Conservation (phyloP, 2,113 vertebrate species). For the Pangasianodon hypophthalmus region DNA sequence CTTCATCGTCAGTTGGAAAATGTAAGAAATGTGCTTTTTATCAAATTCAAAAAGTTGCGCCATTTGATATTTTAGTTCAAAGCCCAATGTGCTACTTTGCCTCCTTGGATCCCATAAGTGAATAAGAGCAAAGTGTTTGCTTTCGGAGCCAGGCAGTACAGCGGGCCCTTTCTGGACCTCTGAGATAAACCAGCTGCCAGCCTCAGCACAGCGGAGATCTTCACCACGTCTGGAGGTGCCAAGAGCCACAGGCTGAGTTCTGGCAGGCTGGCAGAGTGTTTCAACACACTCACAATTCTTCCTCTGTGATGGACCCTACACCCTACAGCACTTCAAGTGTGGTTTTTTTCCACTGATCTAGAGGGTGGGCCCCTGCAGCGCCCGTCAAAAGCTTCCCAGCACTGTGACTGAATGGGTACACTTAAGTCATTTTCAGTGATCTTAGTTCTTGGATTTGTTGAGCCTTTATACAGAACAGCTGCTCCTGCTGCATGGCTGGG, state of each 20-base stretch:
- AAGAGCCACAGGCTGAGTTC: slow-evolving; percentile 67
- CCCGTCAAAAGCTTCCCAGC: slow-evolving; percentile 21
- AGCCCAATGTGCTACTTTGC: slow-evolving; percentile 12
- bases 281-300: slow-evolving; percentile 67
- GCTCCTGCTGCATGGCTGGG: neutral
- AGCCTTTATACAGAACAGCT: slow-evolving; percentile 17
- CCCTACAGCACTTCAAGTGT: slow-evolving; percentile 66
- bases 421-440: slow-evolving; percentile 30
- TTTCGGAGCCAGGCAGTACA: slow-evolving; percentile 37
- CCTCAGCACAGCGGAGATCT: slow-evolving; percentile 42
- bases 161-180: slow-evolving; percentile 59
- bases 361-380: slow-evolving; percentile 10
- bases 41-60: neutral
- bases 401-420: slow-evolving; percentile 30
- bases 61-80: slow-evolving; percentile 2
- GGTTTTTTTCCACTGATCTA: slow-evolving; percentile 53
- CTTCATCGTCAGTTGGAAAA: slow-evolving; percentile 8
- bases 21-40: neutral
- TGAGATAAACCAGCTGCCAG: slow-evolving; percentile 71
- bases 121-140: slow-evolving; percentile 34
- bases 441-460: slow-evolving; percentile 17
- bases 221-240: slow-evolving; percentile 63
- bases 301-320: slow-evolving; percentile 65
- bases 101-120: neutral
- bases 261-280: slow-evolving; percentile 62